Evolutionary conservation across 2,888 invertebrate species (phyloP).

Genomic region (Drosophila monieri): DNA sequence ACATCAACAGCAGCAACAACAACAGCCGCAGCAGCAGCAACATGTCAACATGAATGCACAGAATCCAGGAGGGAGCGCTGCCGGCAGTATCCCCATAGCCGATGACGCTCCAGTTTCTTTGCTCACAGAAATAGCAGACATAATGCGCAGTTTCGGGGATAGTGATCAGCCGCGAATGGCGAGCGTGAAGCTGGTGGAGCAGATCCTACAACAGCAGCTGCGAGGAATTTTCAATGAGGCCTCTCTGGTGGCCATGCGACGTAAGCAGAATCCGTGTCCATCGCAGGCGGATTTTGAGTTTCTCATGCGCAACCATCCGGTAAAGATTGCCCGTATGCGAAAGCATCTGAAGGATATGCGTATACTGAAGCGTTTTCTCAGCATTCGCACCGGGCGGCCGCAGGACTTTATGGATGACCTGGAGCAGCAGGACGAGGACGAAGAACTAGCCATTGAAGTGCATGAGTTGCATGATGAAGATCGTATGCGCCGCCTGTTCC

Average conservation of each 20-base stretch:
- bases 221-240: slow-evolving; percentile 91
- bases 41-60: slow-evolving; percentile 13
- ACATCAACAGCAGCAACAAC: slow-evolving; percentile 20
- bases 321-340: slow-evolving; percentile 90
- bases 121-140: slow-evolving; percentile 89
- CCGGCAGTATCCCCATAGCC: slow-evolving; percentile 40
- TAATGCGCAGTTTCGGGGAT: slow-evolving; percentile 98
- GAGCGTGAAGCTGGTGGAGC: slow-evolving; percentile 93
- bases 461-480: slow-evolving; percentile 84
- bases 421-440: slow-evolving; percentile 85
- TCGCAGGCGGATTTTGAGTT: slow-evolving; percentile 90
- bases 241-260: slow-evolving; percentile 87
- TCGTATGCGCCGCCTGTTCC: slow-evolving; percentile 83
- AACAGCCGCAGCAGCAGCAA: slow-evolving; percentile 10
- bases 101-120: slow-evolving; percentile 79
- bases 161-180: slow-evolving; percentile 91
- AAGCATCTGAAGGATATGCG: slow-evolving; percentile 89
- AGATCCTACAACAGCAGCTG: slow-evolving; percentile 92
- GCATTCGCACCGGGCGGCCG: slow-evolving; percentile 81
- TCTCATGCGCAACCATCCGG: slow-evolving; percentile 91
- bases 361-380: slow-evolving; percentile 79
- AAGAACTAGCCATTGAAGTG: slow-evolving; percentile 85
- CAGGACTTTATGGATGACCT: slow-evolving; percentile 83
- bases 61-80: slow-evolving; percentile 13
- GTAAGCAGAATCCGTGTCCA: slow-evolving; percentile 86